These are phyloP conservation scores for Columbina picui DNA, from an alignment of 2,113 vertebrate genomes.

Conservation along the genomic window DNA sequence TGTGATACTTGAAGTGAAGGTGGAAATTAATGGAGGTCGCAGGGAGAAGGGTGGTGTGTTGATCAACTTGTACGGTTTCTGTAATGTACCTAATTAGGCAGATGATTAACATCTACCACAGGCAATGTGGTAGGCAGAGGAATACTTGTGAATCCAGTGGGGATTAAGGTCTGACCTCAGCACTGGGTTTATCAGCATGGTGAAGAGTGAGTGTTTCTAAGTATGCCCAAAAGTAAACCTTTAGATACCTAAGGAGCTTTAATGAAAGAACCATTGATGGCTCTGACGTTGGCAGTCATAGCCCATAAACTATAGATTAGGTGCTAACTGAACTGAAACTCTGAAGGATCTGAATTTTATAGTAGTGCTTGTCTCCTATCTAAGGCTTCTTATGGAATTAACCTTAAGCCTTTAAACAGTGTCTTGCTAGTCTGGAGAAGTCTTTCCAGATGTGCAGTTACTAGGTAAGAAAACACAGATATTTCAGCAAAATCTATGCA, in stretches of 20 bases:
- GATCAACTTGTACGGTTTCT: neutral
- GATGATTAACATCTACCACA: neutral
- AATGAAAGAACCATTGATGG: neutral
- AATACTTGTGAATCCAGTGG: neutral
- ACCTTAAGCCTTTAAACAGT: neutral
- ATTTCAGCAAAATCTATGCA: neutral
- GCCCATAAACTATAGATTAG: neutral
- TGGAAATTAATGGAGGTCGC: neutral
- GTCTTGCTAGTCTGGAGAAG: neutral
- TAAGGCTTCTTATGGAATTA: neutral
- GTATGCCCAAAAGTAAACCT: neutral
- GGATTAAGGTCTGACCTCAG: neutral
- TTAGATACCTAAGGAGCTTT: fast-evolving
- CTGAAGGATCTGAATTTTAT: neutral
- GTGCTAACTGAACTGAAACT: neutral
- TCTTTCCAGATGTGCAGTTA: neutral
- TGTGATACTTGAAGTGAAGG: neutral
- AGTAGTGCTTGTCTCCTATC: neutral
- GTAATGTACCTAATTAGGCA: neutral
- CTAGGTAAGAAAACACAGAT: neutral
- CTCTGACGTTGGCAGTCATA: neutral
- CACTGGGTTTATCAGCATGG: neutral
- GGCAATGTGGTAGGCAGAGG: neutral
- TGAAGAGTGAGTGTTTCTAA: neutral
- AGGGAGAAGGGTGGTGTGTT: neutral